Evolutionary conservation across 2,888 invertebrate genomes (phyloP).

Genomic region (Loripinus fragilis): DNA sequence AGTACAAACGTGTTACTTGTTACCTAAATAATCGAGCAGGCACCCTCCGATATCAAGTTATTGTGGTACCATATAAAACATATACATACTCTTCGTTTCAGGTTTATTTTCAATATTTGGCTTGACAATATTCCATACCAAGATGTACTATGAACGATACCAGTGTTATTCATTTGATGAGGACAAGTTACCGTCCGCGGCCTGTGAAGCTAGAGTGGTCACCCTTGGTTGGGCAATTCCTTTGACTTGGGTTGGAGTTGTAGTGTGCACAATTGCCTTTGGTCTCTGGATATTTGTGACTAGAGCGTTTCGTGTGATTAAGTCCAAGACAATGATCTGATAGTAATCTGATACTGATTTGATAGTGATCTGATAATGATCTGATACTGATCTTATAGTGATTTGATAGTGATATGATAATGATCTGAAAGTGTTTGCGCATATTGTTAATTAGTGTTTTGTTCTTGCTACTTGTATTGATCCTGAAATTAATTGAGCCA

Average conservation of each 20-base stretch:
- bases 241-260: constrained; percentile 91
- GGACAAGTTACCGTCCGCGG: constrained; percentile 85
- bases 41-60: too few species aligned
- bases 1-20: too few species aligned
- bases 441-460: too few species aligned
- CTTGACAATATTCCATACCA: constrained; percentile 95
- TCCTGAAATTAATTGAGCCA: too few species aligned
- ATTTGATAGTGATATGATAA: too few species aligned
- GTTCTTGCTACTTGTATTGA: too few species aligned
- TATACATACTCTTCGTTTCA: constrained; percentile 84
- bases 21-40: too few species aligned
- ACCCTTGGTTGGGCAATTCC: constrained; percentile 80
- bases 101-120: constrained; percentile 96
- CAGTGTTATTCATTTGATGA: constrained; percentile 69
- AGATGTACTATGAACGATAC: constrained; percentile 85
- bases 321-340: constrained; percentile 77
- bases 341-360: too few species aligned
- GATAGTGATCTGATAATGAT: too few species aligned
- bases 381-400: too few species aligned
- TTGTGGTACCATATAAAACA: too few species aligned
- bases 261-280: constrained; percentile 91
- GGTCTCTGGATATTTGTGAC: constrained; percentile 94
- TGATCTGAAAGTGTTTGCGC: too few species aligned
- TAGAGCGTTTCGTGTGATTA: constrained; percentile 90
- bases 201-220: constrained; percentile 79